Base-by-base conservation (phyloP, 2,888 invertebrate genomes). In the Sturmia bella region DNA sequence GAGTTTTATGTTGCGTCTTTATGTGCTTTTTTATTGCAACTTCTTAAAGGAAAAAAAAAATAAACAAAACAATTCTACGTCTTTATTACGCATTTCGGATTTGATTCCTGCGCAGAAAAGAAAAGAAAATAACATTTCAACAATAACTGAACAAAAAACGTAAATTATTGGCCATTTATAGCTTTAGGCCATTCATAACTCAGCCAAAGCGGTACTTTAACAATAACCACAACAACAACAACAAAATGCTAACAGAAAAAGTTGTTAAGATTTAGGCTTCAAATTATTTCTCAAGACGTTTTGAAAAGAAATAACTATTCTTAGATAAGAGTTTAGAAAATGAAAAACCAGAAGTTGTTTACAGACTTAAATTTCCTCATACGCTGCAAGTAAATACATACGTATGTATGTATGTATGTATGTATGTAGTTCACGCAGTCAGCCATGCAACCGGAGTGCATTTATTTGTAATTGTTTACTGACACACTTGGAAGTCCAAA, bases 101-200 rank as follows among this genome's bases (percentile, higher is more conserved):
- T 82, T 79, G 66, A 66, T 79, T 73, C 66, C 73, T 61, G 32
- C 6, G 27, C 1, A 32, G 32, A 32, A 66, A 66, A 50, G 21
- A 66, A 66, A 66, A 50, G 21, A 66, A 66, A 76, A 66, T 56
- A 39, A 37, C 57, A 63, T 21, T 54, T 21, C 9, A 43, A 61
- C 5, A 52, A 76, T 43, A 45, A 50, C 13, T 41, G 21, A 43
- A 24, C 52, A 61, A 41, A 27, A 72, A n/a, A 43, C 57, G 43
- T 68, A 59, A 52, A 79, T 45, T 59, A 68, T 52, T 79, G 39
- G 72, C 59, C 56, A 61, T 72, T 79, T 76, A 66, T 74, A 43
- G 82, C 82, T 74, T 66, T 19, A 32, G 56, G 78, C 66, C 82
- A 78, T 82, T 70, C 70, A 82, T 82, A 82, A 82, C 59, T 74